phyloP scores from a whole-genome alignment of 92 coral and sea anemone species.

The Umimayanthus kanabou region DNA sequence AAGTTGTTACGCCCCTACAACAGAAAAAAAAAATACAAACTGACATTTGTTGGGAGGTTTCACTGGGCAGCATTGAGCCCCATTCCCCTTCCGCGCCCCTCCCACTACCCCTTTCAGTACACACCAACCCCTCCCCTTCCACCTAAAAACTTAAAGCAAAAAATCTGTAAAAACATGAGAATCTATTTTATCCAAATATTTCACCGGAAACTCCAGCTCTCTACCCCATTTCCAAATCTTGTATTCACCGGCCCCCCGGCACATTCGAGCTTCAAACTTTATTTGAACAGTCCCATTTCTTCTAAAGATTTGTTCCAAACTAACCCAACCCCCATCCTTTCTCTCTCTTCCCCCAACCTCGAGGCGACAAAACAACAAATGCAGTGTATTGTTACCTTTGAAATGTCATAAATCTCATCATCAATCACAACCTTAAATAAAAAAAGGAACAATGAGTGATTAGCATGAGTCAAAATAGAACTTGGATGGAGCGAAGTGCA shows the following conservation, averaged over 20 bases:
- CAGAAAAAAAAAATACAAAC: neutral
- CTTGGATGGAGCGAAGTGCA: neutral
- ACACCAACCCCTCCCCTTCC: too few relatives aligned
- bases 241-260: too few relatives aligned
- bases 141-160: neutral
- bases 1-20: conserved; percentile 92
- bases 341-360: neutral
- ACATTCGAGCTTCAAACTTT: too few relatives aligned
- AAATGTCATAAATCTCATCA: conserved; percentile 93
- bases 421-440: conserved; percentile 75
- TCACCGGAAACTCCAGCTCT: too few relatives aligned
- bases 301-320: too few relatives aligned
- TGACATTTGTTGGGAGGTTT: neutral
- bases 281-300: too few relatives aligned
- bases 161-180: neutral
- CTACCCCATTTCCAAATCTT: too few relatives aligned
- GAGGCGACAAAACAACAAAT: too few relatives aligned
- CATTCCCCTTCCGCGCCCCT: neutral
- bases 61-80: neutral
- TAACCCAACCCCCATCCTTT: neutral
- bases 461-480: neutral
- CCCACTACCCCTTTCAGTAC: too few relatives aligned
- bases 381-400: conserved; percentile 64
- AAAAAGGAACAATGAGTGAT: neutral
- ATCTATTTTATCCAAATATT: too few relatives aligned